Evolutionary conservation across 2,888 invertebrate genomes (phyloP), one percentile per base, ranked within the genome.

Genomic region (Coleophora deauratella): DNA sequence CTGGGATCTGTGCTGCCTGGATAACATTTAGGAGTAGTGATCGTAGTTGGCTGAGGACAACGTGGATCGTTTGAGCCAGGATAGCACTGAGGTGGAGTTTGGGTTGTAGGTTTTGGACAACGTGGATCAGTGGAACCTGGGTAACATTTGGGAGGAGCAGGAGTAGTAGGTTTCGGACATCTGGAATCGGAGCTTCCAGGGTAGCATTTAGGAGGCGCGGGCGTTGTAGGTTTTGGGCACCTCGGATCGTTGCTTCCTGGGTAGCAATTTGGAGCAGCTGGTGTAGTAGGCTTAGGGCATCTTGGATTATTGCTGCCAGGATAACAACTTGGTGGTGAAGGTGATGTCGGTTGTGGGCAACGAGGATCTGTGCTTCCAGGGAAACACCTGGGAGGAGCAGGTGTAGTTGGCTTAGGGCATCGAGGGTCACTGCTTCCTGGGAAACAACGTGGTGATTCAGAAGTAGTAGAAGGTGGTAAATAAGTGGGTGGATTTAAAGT

Each of bases 291-390:
- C 9, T 31, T 7, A 7, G 31, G 31, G 9, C 31, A 31, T 10
- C 31, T 10, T 33, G 47, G 46, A 27, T 27, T 12, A 9, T 9
- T 13, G 15, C n/a, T 15, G 9, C 10, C 32, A 3, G 10, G 33
- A 12, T 9, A 21, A 32, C 27, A 15, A 6, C 33, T 10, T 9
- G 14, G 21, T 13, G 21, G 13, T 45, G 47, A 43, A 3, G 65
- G 64, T 12, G 44, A 43, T 33, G 47, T 51, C 4, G 46, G 54
- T 39, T 37, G 40, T 38, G 41, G 75, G 33, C 78, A 78, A 1
- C 59, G 54, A 0, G 72, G 72, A 50, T 82, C 60, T 4, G 59
- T 51, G 3, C 72, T 66, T 0, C 75, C 77, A 0, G 72, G 65
- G 39, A 55, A 52, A 38, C 60, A 55, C 7, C 65, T 43, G 40